phyloP scores from a whole-genome alignment of 2,888 invertebrate species.

The Papilio gigon region DNA sequence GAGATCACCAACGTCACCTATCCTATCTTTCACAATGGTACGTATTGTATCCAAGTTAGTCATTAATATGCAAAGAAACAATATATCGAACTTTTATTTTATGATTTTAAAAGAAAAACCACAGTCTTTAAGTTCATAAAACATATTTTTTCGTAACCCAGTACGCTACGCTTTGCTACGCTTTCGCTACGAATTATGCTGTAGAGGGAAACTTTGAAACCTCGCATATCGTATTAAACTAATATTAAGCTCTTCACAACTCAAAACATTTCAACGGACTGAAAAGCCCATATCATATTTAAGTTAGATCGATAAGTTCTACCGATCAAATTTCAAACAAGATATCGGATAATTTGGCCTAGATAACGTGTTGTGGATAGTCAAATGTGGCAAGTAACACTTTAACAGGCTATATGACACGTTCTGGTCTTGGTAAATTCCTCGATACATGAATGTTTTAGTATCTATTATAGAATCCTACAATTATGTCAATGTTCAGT shows the following conservation, averaged over 20 bases:
- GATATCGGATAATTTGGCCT: slow-evolving; percentile 3
- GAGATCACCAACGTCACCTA: too few species aligned
- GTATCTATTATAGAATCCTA: too few species aligned
- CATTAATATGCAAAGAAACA: too few species aligned
- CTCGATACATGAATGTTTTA: too few species aligned
- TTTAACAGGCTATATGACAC: too few species aligned
- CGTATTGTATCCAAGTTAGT: too few species aligned
- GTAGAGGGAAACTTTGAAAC: neutral
- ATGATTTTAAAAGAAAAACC: too few species aligned
- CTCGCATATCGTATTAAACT: neutral
- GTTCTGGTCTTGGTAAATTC: too few species aligned
- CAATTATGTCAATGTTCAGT: too few species aligned
- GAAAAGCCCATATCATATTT: neutral
- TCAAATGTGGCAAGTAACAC: neutral
- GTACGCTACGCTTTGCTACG: neutral
- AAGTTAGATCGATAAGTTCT: slow-evolving; percentile 12
- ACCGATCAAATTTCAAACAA: slow-evolving; percentile 12
- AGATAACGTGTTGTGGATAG: neutral
- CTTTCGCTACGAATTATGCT: neutral
- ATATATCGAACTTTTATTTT: too few species aligned
- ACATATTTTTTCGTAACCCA: neutral
- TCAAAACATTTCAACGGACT: slow-evolving; percentile 8
- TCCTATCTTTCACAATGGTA: too few species aligned
- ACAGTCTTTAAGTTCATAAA: neutral
- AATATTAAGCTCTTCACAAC: slow-evolving; percentile 14